Evolutionary conservation across 2,797 vertebrate species (phyloP), one percentile per base, ranked within the genome.

Genomic region (Steatocranus sp.): DNA sequence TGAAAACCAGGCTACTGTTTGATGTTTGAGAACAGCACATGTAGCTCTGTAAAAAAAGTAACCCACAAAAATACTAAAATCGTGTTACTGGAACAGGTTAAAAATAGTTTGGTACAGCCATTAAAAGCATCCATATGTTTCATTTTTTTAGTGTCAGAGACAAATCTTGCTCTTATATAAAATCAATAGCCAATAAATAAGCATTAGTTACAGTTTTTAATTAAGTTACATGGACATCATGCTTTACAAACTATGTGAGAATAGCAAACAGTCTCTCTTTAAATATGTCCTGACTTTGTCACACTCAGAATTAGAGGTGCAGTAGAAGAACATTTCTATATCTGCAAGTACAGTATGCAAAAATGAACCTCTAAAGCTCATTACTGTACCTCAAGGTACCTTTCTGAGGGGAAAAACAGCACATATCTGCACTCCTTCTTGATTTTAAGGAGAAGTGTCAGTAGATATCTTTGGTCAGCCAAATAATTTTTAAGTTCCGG

Each of bases 351-450:
- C 34, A 9, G n/a, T 23, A n/a, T 63, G 11, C 18, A 63, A 34
- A 34, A 20, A 38, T 38, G 11, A 8, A 36, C 58, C 0, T 12
- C 32, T 63, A 14, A 0, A 38, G n/a, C 61, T 14, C n/a, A 38
- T 66, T 3, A 41, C 36, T 41, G n/a, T 15, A 66, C 12, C 2
- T 66, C n/a, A 25, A 41, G 8, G 34, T 2, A 0, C n/a, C 34
- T 38, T 15, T 20, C 7, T 9, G 11, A 61, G 32, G 58, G 18
- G 4, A 3, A 32, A 56, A 8, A 36, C 6, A 5, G 11, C 20
- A 66, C 8, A 23, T 15, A 15, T 25, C 5, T 41, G 34, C 61
- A 23, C 7, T n/a, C 7, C 14, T 8, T 27, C 23, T 54, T 27
- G 25, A 30, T 30, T 56, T 56, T 18, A 30, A 6, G 5, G 54